Percentiles rank a stretch among this genome's conserved stretches.
Conservation (phyloP, 2,888 invertebrate genomes). For the Oxytorus armatus region DNA sequence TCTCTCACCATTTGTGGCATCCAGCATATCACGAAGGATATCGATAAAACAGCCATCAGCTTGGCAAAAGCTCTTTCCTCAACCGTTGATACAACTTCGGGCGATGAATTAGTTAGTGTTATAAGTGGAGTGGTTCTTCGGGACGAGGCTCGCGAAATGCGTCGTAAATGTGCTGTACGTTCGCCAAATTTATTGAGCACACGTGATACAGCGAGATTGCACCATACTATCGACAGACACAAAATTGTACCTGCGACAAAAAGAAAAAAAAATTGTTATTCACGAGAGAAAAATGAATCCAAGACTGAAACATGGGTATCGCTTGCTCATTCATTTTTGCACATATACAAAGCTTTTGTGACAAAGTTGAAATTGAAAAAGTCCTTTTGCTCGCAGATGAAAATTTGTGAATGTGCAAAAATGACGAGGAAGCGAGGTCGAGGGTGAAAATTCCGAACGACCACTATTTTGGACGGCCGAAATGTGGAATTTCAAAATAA, state of each 20-base stretch:
- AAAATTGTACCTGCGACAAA: conserved; percentile 88
- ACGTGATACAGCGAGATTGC: conserved; percentile 93
- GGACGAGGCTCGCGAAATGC: conserved; percentile 81
- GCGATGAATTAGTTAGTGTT: conserved; percentile 72
- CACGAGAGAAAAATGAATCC: too few relatives aligned
- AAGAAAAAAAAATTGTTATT: conserved; percentile 24
- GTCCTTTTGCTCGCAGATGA: too few relatives aligned
- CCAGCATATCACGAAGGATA: conserved; percentile 94
- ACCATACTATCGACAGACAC: conserved; percentile 91
- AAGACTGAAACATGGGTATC: too few relatives aligned
- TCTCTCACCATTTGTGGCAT: conserved; percentile 93
- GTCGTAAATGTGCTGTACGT: conserved; percentile 77
- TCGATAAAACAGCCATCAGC: conserved; percentile 93
- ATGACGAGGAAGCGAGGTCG: too few relatives aligned
- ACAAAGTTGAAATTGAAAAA: too few relatives aligned
- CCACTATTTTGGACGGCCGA: too few relatives aligned
- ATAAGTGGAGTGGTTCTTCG: conserved; percentile 78
- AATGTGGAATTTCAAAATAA: too few relatives aligned
- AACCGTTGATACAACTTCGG: conserved; percentile 86
- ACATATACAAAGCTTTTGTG: too few relatives aligned
- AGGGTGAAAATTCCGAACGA: too few relatives aligned
- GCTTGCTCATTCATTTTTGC: too few relatives aligned
- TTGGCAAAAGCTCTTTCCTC: conserved; percentile 94
- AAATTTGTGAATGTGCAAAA: too few relatives aligned
- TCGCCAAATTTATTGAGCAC: conserved; percentile 88